phyloP scores from a whole-genome alignment of 2,797 vertebrate genomes.

The Paramormyrops hopkinsi region DNA sequence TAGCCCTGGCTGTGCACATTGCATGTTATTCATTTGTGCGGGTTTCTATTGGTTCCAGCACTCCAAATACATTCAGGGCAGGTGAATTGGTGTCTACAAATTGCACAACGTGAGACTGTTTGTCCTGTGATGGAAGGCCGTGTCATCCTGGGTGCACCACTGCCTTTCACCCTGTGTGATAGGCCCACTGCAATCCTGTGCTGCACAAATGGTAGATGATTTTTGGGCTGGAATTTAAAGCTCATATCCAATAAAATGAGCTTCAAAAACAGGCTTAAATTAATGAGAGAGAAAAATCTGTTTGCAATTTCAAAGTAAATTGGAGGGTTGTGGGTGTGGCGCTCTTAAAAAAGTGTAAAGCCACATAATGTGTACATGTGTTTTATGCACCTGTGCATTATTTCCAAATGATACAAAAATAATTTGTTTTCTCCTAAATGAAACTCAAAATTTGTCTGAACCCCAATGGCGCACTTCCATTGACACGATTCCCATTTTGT shows the following conservation, averaged over 20 bases:
- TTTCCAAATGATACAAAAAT: neutral
- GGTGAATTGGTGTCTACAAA: neutral
- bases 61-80: neutral
- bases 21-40: neutral
- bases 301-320: neutral
- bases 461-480: neutral
- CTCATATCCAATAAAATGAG: neutral
- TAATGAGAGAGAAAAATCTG: neutral
- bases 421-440: neutral
- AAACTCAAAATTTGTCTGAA: neutral
- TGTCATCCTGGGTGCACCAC: neutral
- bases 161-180: neutral
- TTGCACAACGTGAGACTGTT: neutral
- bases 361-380: neutral
- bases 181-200: neutral
- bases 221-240: neutral
- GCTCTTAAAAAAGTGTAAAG: neutral
- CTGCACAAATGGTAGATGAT: neutral
- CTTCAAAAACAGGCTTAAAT: neutral
- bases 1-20: neutral
- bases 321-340: neutral
- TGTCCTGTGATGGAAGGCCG: neutral
- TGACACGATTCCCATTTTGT: neutral
- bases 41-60: neutral
- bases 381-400: neutral